Evolutionary conservation across 2,888 invertebrate genomes (phyloP).

Genomic region (Xestoiulus laeticollis): DNA sequence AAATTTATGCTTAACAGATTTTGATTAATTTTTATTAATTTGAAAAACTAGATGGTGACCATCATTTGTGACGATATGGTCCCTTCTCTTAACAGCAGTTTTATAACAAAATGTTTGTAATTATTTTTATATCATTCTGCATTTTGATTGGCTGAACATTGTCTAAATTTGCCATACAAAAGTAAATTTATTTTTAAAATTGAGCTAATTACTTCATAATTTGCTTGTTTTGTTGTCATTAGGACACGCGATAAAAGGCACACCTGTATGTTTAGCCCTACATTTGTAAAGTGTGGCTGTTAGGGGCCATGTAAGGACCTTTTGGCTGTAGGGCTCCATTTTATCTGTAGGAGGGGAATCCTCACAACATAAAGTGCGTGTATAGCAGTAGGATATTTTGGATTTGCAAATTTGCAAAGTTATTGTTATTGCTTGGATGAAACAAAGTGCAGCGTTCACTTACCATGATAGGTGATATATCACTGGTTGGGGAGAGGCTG

Average conservation of each 20-base stretch:
- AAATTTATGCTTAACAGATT: no score
- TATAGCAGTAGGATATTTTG: neutral
- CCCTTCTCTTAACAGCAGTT: no score
- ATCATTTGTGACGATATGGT: no score
- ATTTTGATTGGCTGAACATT: no score
- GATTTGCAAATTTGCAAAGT: neutral
- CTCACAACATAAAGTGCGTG: neutral
- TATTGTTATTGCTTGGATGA: neutral
- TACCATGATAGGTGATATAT: slow-evolving; percentile 52
- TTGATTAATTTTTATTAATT: no score
- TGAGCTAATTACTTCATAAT: no score
- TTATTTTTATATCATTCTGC: no score
- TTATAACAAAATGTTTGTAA: no score
- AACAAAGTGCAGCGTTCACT: slow-evolving; percentile 44
- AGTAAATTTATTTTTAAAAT: no score
- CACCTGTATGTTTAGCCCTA: neutral
- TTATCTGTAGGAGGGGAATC: neutral
- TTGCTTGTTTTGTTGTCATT: no score
- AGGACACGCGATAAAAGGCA: neutral
- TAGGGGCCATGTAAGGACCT: neutral
- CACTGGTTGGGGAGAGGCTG: slow-evolving; percentile 50
- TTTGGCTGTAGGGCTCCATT: neutral
- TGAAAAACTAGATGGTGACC: no score
- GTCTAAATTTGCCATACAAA: no score
- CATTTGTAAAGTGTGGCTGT: neutral